These are phyloP conservation scores for Stegophylla sp. DNA, from an alignment of 2,888 invertebrate species.

Conservation along the genomic window DNA sequence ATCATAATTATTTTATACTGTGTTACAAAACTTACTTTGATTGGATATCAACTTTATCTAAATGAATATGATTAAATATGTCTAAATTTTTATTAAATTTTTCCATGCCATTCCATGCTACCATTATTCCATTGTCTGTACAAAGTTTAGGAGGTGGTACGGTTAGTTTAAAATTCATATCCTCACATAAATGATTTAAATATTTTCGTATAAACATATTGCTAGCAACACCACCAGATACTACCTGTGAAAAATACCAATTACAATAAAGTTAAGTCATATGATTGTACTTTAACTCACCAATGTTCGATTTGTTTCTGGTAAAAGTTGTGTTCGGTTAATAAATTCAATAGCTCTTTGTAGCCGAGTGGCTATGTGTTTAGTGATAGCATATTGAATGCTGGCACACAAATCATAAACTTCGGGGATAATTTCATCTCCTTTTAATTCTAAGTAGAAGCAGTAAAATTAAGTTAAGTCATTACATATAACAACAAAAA, in stretches of 20 bases:
- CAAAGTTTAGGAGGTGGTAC: constrained; percentile 86
- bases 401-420: constrained; percentile 85
- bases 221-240: constrained; percentile 96
- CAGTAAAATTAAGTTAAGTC: neutral
- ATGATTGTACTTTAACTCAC: constrained; percentile 65
- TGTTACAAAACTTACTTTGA: constrained; percentile 65
- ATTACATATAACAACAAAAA: neutral
- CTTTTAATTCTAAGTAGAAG: constrained; percentile 67
- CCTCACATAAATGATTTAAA: constrained; percentile 73
- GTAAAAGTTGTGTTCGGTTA: constrained; percentile 71
- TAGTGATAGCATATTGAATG: constrained; percentile 76
- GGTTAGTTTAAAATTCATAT: constrained; percentile 72
- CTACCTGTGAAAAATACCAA: constrained; percentile 71
- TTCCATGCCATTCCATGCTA: constrained; percentile 97
- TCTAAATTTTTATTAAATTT: constrained; percentile 70
- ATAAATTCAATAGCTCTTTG: constrained; percentile 80
- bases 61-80: constrained; percentile 66
- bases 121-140: constrained; percentile 98
- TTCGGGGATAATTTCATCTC: constrained; percentile 77
- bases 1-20: neutral
- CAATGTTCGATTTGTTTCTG: constrained; percentile 69
- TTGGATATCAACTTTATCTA: constrained; percentile 71
- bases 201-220: constrained; percentile 81
- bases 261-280: neutral
- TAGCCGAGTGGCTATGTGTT: constrained; percentile 81